These are phyloP conservation scores for Cyclophora albipunctata DNA, from an alignment of 2,888 invertebrate species.

Conservation along the genomic window DNA sequence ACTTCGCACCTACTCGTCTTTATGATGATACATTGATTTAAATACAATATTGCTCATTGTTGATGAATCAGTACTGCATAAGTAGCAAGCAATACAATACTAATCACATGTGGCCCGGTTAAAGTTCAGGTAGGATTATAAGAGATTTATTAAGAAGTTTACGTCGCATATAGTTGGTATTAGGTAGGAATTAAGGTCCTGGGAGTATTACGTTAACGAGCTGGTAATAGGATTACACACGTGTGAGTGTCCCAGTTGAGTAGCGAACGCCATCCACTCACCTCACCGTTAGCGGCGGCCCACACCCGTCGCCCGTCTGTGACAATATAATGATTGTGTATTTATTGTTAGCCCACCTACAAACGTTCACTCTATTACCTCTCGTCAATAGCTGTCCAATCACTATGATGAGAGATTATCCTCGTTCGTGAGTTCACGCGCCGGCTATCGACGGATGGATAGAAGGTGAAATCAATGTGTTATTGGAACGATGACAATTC, in stretches of 20 bases:
- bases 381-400: conserved; percentile 41
- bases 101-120: conserved; percentile 1
- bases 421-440: conserved; percentile 29
- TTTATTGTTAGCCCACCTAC: conserved; percentile 45
- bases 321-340: conserved; percentile 67
- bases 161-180: conserved; percentile 29
- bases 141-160: conserved; percentile 21
- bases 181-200: conserved; percentile 39
- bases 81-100: neutral
- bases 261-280: conserved; percentile 28
- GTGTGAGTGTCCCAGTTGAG: conserved; percentile 58
- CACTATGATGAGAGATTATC: conserved; percentile 36
- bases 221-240: conserved; percentile 69
- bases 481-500: conserved; percentile 42
- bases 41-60: conserved; percentile 25
- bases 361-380: conserved; percentile 33
- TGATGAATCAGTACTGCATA: conserved; percentile 25
- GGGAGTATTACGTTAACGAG: conserved; percentile 66
- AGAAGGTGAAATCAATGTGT: conserved; percentile 52
- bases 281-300: conserved; percentile 30
- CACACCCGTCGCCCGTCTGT: conserved; percentile 50
- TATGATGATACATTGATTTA: conserved; percentile 35
- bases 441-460: conserved; percentile 27
- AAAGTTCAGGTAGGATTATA: conserved; percentile 12
- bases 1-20: neutral